Base-by-base conservation (phyloP, 2,888 invertebrate species). In the Acrobasis consociella region DNA sequence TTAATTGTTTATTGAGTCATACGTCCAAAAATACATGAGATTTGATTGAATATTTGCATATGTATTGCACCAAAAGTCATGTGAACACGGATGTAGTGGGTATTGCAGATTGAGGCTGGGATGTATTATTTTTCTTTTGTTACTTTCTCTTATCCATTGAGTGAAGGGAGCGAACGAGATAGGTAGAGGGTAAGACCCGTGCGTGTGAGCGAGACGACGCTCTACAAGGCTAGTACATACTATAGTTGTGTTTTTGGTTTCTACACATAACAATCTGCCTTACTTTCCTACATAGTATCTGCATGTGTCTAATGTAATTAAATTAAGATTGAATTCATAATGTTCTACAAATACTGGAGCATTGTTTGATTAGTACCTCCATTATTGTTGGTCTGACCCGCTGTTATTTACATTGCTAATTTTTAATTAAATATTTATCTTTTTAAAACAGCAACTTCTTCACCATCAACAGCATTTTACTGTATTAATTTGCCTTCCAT, bases 71-170 rank as follows among this genome's bases (percentile, higher is more conserved):
- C 65, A 67, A 64, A 62, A 65, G 72, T 73, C 67, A 65, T 65
- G 68, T 71, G 66, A 76, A 75, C 69, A 68, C 77, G 78, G 80
- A 81, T 80, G 71, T 70, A 65, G 68, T 70, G 69, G 73, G 73
- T 76, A 71, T 77, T 77, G 75, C 79, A 74, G 77, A 82, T 85
- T 83, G 82, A 82, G 82, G 81, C 81, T 82, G 81, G 82, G 83
- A 85, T 85, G 77, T 85, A 81, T 85, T 89, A 86, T 86, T 89
- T 89, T 89, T 87, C 89, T 89, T 89, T 88, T 86, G 91, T 89
- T 90, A 92, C 92, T 92, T 92, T 92, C 92, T 92, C 92, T 90
- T 90, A 81, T 74, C 84, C 81, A 82, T 85, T 76, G 77, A 91
- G 91, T 92, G 91, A 91, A 91, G 88, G 91, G 91, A 87, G 87